phyloP scores from a whole-genome alignment of 2,113 vertebrate species.

The Anarhynchus alexandrinus region DNA sequence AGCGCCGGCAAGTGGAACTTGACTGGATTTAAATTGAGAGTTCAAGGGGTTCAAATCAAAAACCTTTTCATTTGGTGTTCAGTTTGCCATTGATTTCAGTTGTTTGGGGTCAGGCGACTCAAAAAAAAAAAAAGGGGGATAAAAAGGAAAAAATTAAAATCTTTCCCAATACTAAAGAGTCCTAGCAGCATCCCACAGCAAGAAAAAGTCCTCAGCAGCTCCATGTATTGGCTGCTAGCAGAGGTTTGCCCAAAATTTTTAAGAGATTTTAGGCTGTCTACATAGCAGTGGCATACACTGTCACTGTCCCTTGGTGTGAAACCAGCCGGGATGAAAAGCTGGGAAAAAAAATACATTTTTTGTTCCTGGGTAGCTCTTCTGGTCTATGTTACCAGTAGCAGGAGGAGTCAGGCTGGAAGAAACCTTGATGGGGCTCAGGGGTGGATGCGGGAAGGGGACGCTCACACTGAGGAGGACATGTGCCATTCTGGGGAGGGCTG shows the following conservation, averaged over 20 bases:
- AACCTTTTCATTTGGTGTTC: background rate
- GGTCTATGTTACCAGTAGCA: background rate
- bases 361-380: background rate
- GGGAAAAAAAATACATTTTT: fast-evolving
- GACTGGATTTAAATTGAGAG: background rate
- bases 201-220: background rate
- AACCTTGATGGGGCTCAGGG: fast-evolving
- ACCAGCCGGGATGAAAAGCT: background rate
- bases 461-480: background rate
- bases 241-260: background rate
- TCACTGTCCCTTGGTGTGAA: background rate
- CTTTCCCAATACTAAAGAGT: background rate
- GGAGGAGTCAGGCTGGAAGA: background rate
- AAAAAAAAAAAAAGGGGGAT: background rate
- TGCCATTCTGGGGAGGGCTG: background rate
- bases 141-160: background rate
- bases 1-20: background rate
- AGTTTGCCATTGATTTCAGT: background rate
- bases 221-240: background rate
- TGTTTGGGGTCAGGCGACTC: background rate
- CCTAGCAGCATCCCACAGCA: background rate
- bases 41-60: background rate
- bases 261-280: background rate
- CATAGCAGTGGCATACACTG: background rate
- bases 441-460: background rate